Percentiles rank a stretch among this genome's conserved stretches.
phyloP scores from a whole-genome alignment of 2,888 invertebrate genomes.

The Elegia similella region DNA sequence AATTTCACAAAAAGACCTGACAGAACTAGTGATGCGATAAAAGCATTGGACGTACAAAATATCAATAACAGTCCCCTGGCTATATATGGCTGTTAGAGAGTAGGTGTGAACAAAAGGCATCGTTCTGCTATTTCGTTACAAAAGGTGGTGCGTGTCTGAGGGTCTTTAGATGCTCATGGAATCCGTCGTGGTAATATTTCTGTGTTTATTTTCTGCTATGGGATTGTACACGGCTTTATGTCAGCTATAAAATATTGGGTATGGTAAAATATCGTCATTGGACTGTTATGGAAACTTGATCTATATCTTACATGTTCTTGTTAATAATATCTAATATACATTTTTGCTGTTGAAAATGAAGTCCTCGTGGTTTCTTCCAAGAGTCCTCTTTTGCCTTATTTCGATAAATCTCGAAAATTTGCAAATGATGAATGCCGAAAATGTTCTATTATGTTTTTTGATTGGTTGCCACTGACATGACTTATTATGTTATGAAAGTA shows the following conservation, averaged over 20 bases:
- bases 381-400: too few relatives aligned
- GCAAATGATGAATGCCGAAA: too few relatives aligned
- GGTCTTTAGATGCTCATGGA: conserved; percentile 10
- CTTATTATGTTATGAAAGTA: too few relatives aligned
- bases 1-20: conserved; percentile 12
- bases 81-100: conserved; percentile 25
- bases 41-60: conserved; percentile 21
- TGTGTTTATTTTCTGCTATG: conserved; percentile 5
- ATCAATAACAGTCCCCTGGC: conserved; percentile 27
- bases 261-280: background rate
- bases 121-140: conserved; percentile 22
- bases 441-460: too few relatives aligned
- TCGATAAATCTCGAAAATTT: too few relatives aligned
- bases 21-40: conserved; percentile 17
- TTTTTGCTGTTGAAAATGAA: too few relatives aligned
- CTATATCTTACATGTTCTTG: background rate
- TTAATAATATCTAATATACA: too few relatives aligned
- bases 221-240: background rate
- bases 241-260: conserved; percentile 17
- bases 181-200: conserved; percentile 4
- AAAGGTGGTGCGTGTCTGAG: conserved; percentile 18
- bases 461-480: too few relatives aligned
- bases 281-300: background rate
- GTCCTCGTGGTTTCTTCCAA: too few relatives aligned
- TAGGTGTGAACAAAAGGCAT: conserved; percentile 25